Evolutionary conservation across 2,113 vertebrate species (phyloP), one percentile per base, ranked within the genome.

Genomic region (Cavia porcellus): DNA sequence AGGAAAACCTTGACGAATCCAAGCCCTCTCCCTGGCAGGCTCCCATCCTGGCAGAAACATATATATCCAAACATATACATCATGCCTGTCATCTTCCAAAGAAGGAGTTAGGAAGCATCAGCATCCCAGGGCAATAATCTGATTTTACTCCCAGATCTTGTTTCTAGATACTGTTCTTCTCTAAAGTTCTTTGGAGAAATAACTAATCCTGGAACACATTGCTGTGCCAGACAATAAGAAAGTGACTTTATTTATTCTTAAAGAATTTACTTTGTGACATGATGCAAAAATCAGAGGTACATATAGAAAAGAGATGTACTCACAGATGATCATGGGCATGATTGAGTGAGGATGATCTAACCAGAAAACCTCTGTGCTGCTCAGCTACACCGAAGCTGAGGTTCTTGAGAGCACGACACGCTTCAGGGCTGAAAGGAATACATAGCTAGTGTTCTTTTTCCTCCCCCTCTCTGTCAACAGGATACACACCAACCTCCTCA

Each of bases 391-490:
- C 11, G 50, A 52, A 52, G 50, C 50, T 52, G 50, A 52, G 50
- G 50, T 52, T 52, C 50, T 52, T 52, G 50, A 52, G 50, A 52
- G 50, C 50, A 11, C 11, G 50, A 52, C 50, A 52, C 50, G 11
- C 50, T 52, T 52, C 50, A 52, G 50, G 50, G 50, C 50, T 52
- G 9, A 52, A 10, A 11, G 50, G 50, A 50, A 52, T 52, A 11
- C 10, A 52, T 11, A 52, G 11, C 98, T 11, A 83, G 50, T 52
- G 11, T 52, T 52, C 50, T 96, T 99, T 99, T 66, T 99, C 99
- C 80, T 99, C 98, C 81, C 98, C 98, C 45, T 99, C 99, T 28
- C 99, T 99, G 93, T 99, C 99, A 3, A 99, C 99, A 72, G 99
- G 99, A 98, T 99, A 99, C 50, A 52, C 50, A 52, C 50, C 50